These are phyloP conservation scores for Disparrhopalites patrizii DNA, from an alignment of 2,888 invertebrate species.

Conservation along the genomic window DNA sequence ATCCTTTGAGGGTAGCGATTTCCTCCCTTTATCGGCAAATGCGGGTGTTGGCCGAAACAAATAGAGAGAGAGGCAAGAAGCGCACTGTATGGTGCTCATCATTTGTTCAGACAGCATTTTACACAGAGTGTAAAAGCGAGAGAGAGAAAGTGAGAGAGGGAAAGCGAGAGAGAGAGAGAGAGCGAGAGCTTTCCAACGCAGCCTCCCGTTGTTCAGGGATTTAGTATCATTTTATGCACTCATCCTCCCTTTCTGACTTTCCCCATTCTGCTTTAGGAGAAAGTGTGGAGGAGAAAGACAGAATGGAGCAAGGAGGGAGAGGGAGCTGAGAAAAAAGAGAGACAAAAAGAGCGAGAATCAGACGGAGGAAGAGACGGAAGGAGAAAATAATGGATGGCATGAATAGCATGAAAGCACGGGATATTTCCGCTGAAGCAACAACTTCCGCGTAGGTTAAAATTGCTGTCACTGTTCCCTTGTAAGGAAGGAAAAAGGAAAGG, in stretches of 20 bases:
- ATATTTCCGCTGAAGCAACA: slow-evolving; percentile 28
- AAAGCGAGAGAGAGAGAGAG: neutral
- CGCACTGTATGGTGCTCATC: too few species aligned
- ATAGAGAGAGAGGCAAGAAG: too few species aligned
- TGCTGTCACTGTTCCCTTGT: slow-evolving; percentile 1
- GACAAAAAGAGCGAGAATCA: neutral
- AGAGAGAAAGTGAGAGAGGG: neutral
- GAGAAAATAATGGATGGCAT: neutral
- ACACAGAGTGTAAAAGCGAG: too few species aligned
- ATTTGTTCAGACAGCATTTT: too few species aligned
- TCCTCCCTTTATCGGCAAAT: too few species aligned
- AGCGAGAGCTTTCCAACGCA: too few species aligned
- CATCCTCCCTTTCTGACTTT: too few species aligned
- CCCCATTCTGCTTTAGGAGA: too few species aligned
- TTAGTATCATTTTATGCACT: too few species aligned
- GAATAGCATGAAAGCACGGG: slow-evolving; percentile 4
- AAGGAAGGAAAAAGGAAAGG: neutral
- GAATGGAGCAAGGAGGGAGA: neutral
- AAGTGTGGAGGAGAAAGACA: neutral
- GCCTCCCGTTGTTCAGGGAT: too few species aligned
- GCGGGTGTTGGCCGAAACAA: too few species aligned
- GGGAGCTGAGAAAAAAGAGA: neutral
- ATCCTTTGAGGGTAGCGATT: too few species aligned
- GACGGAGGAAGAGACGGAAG: neutral
- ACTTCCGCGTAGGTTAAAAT: slow-evolving; percentile 26